A percentile compares a stretch with the other conserved stretches of the same genome.
These are phyloP conservation scores for Apis laboriosa DNA, from an alignment of 1,140 invertebrate species.

Conservation along the genomic window DNA sequence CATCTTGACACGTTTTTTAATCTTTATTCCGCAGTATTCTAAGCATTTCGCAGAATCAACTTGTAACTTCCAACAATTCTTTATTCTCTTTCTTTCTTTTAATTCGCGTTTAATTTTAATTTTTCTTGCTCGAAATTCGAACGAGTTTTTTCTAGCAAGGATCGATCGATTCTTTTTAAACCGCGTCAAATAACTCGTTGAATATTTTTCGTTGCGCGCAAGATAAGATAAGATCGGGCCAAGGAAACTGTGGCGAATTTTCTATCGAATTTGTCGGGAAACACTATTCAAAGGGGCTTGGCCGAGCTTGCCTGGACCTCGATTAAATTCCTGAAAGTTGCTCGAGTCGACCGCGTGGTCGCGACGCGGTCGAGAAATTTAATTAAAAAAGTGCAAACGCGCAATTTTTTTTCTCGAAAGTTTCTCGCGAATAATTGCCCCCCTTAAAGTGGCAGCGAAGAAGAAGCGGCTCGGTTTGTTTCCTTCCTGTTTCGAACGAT, in stretches of 20 bases:
- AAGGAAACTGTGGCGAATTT: constrained; percentile 25
- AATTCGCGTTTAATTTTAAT: no score
- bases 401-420: constrained; percentile 62
- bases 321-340: constrained; percentile 66
- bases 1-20: no score
- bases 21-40: no score
- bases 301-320: constrained; percentile 51
- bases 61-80: no score
- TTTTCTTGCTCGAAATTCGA: no score
- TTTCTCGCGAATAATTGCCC: constrained; percentile 44
- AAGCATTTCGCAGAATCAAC: no score
- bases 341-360: constrained; percentile 57
- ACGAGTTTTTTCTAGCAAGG: no score
- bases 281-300: constrained; percentile 35
- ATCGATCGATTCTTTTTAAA: no score
- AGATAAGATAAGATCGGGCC: no score
- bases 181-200: no score
- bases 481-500: constrained; percentile 43
- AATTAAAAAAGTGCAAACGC: constrained; percentile 68
- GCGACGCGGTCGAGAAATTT: constrained; percentile 57
- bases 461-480: constrained; percentile 18
- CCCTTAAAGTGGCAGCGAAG: neutral
- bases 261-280: constrained; percentile 40
- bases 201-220: no score
- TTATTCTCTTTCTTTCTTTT: no score